phyloP scores from a whole-genome alignment of 2,888 invertebrate genomes.

The Microctonus brassicae region DNA sequence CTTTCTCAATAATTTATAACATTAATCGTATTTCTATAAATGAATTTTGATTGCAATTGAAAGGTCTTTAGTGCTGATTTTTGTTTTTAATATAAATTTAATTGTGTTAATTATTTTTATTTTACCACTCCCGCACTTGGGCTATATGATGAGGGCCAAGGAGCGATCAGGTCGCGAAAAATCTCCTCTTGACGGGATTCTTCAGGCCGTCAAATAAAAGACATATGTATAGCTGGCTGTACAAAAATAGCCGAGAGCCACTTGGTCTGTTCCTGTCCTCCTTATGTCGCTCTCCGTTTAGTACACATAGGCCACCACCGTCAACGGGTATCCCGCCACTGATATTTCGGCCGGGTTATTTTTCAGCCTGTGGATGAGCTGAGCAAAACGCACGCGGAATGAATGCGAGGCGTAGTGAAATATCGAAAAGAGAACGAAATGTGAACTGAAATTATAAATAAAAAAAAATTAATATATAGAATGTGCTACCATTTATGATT shows the following conservation, averaged over 20 bases:
- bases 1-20: too few species aligned
- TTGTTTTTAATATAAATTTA: too few species aligned
- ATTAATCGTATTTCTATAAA: too few species aligned
- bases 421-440: background rate
- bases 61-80: too few species aligned
- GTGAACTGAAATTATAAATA: background rate
- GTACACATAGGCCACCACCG: constrained; percentile 47
- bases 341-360: constrained; percentile 55
- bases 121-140: background rate
- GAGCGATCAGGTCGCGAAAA: background rate
- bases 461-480: background rate
- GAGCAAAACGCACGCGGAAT: background rate
- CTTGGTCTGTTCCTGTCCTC: constrained; percentile 52
- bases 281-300: constrained; percentile 46
- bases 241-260: constrained; percentile 57
- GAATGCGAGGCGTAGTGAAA: constrained; percentile 9
- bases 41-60: too few species aligned
- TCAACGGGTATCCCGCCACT: constrained; percentile 49
- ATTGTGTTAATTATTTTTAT: background rate
- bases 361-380: constrained; percentile 38
- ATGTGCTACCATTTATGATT: background rate
- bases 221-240: constrained; percentile 37
- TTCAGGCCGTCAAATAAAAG: constrained; percentile 34
- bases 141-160: constrained; percentile 5
- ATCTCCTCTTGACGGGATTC: background rate